Percentiles rank a stretch among this genome's conserved stretches.
Evolutionary conservation across 2,113 vertebrate species (phyloP).

Genomic region (Scomber scombrus): DNA sequence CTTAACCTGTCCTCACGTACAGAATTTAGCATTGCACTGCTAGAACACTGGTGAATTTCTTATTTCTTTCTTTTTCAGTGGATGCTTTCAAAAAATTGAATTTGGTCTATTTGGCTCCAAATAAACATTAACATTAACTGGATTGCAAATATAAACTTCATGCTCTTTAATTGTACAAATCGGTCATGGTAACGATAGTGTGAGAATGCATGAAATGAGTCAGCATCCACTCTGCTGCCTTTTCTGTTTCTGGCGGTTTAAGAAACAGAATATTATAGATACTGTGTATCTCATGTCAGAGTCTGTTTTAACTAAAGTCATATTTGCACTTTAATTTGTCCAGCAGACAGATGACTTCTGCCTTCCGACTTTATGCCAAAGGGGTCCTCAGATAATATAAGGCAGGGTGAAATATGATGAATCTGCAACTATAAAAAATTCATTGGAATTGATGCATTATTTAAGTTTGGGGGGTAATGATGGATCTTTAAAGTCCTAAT

Average conservation of each 20-base stretch:
- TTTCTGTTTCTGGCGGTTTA: neutral
- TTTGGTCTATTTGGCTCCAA: too few species aligned
- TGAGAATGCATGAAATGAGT: too few species aligned
- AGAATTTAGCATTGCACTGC: too few species aligned
- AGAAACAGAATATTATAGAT: neutral
- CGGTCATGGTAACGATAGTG: too few species aligned
- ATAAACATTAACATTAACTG: too few species aligned
- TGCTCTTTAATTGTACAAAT: too few species aligned
- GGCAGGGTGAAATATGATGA: constrained; percentile 50
- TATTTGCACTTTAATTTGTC: constrained; percentile 48
- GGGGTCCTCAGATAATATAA: constrained; percentile 49
- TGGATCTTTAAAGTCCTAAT: constrained; percentile 33
- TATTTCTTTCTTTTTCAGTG: too few species aligned
- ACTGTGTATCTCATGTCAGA: neutral
- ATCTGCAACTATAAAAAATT: constrained; percentile 46
- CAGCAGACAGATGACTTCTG: constrained; percentile 18
- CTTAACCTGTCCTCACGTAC: too few species aligned
- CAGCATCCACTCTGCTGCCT: too few species aligned
- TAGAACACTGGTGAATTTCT: too few species aligned
- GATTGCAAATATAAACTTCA: too few species aligned
- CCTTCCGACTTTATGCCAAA: constrained; percentile 17
- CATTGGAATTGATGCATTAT: constrained; percentile 57
- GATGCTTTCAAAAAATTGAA: too few species aligned
- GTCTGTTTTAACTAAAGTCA: constrained; percentile 4
- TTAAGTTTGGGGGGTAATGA: constrained; percentile 21